Evolutionary conservation across 2,797 vertebrate genomes (phyloP), one percentile per base, ranked within the genome.

Genomic region (Tragopan temminckii): DNA sequence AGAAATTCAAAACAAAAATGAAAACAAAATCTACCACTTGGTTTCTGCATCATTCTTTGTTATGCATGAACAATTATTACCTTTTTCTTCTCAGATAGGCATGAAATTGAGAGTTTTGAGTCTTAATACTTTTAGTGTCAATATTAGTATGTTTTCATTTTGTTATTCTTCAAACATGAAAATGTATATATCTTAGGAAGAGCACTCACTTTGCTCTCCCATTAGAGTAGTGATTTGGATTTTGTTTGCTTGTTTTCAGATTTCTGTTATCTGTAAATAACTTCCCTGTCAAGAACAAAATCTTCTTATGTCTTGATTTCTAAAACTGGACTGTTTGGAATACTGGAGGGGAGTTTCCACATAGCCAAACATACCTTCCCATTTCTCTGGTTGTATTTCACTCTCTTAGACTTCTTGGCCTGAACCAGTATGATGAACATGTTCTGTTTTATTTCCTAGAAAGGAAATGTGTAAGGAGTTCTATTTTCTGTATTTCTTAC

Each of bases 391-490:
- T 24, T 50, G 29, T 24, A 3, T 53, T 85, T 29, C 0, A 0
- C 40, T 81, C 25, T 55, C 31, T 23, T 79, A 20, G 1, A 31
- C 36, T 75, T 14, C 38, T 71, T 48, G 15, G 23, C 52, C 29
- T 45, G n/a, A 74, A 43, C 31, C 2, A 55, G 18, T 43, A 35
- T 48, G 46, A 88, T 40, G 5, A 43, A 27, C 33, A 4, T 18
- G 3, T 58, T 59, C 7, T 13, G 16, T 50, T 72, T 81, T 2
- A 1, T 33, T 77, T 90, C 88, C 52, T 63, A 21, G 45, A 53
- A 75, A 69, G n/a, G 9, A 77, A 85, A 40, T 0, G 0, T 52
- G 5, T 31, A 33, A 74, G 50, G 27, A 52, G 24, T 27, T 50
- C 48, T 50, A 15, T 7, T 50, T 50, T 50, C 48, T 50, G 48